Evolutionary conservation across 2,888 invertebrate species (phyloP).

Genomic region (Chrysolina haemoptera): DNA sequence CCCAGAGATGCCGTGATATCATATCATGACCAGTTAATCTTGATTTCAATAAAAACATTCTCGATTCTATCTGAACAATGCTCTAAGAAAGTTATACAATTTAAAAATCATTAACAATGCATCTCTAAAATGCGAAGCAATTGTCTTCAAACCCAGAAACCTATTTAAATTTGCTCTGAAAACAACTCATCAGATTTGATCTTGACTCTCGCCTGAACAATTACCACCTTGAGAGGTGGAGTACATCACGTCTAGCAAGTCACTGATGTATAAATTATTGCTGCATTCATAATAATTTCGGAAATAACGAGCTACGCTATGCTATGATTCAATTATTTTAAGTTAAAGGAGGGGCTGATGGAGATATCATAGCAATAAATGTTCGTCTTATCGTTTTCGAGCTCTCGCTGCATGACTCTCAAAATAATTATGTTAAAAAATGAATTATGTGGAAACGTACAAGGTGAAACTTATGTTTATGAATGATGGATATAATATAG

Average conservation of each 20-base stretch:
- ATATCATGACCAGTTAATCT: conserved; percentile 22
- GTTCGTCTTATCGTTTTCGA: not conserved
- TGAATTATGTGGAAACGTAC: no score
- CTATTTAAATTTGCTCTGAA: conserved; percentile 33
- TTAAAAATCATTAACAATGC: conserved; percentile 31
- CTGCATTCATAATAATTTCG: not conserved
- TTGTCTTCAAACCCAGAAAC: conserved; percentile 34
- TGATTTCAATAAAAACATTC: conserved; percentile 20
- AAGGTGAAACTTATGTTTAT: no score
- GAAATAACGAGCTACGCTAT: not conserved
- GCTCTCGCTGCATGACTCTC: no score
- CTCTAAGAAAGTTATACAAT: conserved; percentile 25
- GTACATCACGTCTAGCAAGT: conserved; percentile 27
- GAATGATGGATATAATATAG: no score
- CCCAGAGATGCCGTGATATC: conserved; percentile 8
- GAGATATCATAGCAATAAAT: not conserved
- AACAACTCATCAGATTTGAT: conserved; percentile 34
- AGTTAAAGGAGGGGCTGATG: not conserved
- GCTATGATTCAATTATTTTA: not conserved
- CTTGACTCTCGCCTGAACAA: conserved; percentile 35
- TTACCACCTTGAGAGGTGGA: conserved; percentile 31
- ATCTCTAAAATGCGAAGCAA: conserved; percentile 12
- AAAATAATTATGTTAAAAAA: no score
- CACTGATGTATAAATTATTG: conserved; percentile 6
- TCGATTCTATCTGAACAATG: conserved; percentile 26